Percentiles rank a stretch among this genome's conserved stretches.
Evolutionary conservation across 2,888 invertebrate genomes (phyloP).

Genomic region (Thereva unica): DNA sequence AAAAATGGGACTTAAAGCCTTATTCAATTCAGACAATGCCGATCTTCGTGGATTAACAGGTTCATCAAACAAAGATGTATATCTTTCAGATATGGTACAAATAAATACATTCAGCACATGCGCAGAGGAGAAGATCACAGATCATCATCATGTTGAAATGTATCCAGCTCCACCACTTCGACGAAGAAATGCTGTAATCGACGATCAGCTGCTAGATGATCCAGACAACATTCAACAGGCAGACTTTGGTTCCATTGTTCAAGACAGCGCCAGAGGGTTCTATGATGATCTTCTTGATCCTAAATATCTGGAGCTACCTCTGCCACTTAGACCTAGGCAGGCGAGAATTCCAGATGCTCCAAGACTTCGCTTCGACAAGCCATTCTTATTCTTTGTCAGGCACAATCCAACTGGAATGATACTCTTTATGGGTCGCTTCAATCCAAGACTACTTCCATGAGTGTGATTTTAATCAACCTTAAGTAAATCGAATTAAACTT

Average conservation of each 20-base stretch:
- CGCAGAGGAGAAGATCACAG: constrained; percentile 72
- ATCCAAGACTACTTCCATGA: constrained; percentile 77
- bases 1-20: constrained; percentile 78
- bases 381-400: constrained; percentile 85
- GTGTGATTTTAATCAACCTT: not conserved
- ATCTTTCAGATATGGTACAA: constrained; percentile 82
- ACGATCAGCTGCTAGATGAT: constrained; percentile 42
- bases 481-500: not conserved
- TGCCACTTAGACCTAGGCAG: constrained; percentile 72
- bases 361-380: constrained; percentile 80
- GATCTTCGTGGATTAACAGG: constrained; percentile 84
- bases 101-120: constrained; percentile 83
- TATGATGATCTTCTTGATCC: constrained; percentile 67
- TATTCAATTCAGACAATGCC: constrained; percentile 76
- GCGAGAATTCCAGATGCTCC: constrained; percentile 72
- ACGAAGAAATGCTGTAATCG: constrained; percentile 58
- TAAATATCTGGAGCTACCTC: constrained; percentile 63
- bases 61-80: constrained; percentile 73
- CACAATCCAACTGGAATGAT: constrained; percentile 92
- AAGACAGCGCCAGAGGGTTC: constrained; percentile 71
- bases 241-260: constrained; percentile 54
- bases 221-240: constrained; percentile 47
- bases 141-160: constrained; percentile 78
- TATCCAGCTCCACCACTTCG: constrained; percentile 73
- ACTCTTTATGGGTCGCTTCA: constrained; percentile 85